Conservation (phyloP, 2,888 invertebrate species). For the Auanema sp. region DNA sequence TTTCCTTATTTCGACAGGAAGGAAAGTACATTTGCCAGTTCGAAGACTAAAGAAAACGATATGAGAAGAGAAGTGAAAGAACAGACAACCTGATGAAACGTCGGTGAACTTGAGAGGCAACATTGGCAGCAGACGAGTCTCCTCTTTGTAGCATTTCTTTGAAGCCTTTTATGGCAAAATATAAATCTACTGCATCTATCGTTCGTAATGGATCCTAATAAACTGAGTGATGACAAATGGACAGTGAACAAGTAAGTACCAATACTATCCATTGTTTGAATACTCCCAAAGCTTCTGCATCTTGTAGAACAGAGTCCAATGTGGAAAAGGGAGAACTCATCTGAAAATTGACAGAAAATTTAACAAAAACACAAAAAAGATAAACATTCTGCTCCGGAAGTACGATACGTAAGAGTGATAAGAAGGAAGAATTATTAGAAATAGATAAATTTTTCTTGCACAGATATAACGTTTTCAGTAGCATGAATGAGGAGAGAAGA, state of each 20-base stretch:
- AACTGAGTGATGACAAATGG: background rate
- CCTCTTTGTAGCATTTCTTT: slow-evolving; percentile 5
- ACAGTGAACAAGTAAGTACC: background rate
- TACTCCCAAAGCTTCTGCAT: slow-evolving; percentile 10
- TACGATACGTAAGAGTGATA: too few species aligned
- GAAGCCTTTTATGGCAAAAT: slow-evolving; percentile 18
- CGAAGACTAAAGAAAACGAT: slow-evolving; percentile 6
- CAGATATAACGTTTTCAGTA: background rate
- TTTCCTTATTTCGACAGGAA: slow-evolving; percentile 13
- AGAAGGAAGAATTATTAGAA: background rate
- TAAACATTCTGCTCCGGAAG: background rate
- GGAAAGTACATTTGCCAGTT: slow-evolving; percentile 15
- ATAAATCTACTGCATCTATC: slow-evolving; percentile 10
- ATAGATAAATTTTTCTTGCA: background rate
- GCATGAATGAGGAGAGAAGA: too few species aligned
- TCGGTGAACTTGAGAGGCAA: slow-evolving; percentile 14
- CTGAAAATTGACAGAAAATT: background rate
- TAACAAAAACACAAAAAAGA: background rate
- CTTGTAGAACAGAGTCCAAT: slow-evolving; percentile 12
- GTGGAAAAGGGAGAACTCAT: slow-evolving; percentile 7
- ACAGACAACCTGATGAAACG: slow-evolving; percentile 12
- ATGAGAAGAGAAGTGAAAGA: background rate
- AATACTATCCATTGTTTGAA: slow-evolving; percentile 18
- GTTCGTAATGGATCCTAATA: slow-evolving; percentile 7
- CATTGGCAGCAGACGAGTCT: slow-evolving; percentile 6